A percentile compares a stretch with the other conserved stretches of the same genome.
These are phyloP conservation scores for Ornithorhynchus anatinus DNA, from an alignment of 2,113 vertebrate genomes.

Conservation along the genomic window DNA sequence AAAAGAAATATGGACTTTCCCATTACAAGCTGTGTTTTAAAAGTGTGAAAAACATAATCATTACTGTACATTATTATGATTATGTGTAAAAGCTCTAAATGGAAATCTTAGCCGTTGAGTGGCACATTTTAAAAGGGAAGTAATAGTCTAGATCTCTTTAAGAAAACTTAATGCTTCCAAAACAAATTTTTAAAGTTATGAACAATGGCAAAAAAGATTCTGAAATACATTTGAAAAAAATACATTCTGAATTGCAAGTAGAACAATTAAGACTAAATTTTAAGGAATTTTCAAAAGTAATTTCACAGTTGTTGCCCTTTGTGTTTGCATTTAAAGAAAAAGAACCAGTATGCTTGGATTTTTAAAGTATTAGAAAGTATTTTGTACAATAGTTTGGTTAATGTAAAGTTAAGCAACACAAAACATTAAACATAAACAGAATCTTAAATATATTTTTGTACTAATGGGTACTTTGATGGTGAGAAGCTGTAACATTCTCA, in stretches of 20 bases:
- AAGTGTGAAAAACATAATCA: constrained; percentile 42
- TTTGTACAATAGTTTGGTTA: constrained; percentile 50
- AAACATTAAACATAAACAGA: constrained; percentile 64
- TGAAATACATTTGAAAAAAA: constrained; percentile 48
- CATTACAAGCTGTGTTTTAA: constrained; percentile 35
- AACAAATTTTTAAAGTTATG: constrained; percentile 43
- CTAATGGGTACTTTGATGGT: constrained; percentile 55
- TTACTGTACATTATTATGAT: constrained; percentile 54
- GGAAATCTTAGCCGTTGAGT: constrained; percentile 51
- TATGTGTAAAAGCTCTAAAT: constrained; percentile 54
- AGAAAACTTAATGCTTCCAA: constrained; percentile 51
- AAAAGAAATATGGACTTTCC: constrained; percentile 39
- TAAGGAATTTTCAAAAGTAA: constrained; percentile 45
- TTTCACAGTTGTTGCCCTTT: constrained; percentile 38
- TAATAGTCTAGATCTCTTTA: constrained; percentile 41
- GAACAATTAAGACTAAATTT: constrained; percentile 51
- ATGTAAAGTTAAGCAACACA: constrained; percentile 45
- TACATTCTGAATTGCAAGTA: constrained; percentile 57
- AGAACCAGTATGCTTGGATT: constrained; percentile 39
- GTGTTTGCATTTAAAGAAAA: constrained; percentile 52
- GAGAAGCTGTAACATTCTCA: constrained; percentile 60
- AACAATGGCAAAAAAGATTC: constrained; percentile 45
- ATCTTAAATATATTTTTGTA: constrained; percentile 63
- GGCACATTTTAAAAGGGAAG: constrained; percentile 54
- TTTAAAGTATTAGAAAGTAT: constrained; percentile 45